Conservation (phyloP, 2,797 vertebrate genomes). For the Atherinosoma microstoma region DNA sequence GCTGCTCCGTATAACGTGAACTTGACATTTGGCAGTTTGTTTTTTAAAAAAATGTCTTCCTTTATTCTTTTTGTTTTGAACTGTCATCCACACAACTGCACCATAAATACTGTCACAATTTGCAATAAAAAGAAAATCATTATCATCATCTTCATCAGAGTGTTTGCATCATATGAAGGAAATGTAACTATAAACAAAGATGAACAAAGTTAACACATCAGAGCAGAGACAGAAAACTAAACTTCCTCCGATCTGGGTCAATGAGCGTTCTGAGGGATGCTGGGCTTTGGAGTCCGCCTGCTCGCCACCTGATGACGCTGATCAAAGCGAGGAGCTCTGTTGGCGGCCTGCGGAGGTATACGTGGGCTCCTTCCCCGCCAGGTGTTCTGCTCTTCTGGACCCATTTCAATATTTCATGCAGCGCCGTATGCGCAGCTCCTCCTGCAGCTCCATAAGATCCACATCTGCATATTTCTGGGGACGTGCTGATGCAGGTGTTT, state of each 20-base stretch:
- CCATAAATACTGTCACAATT: too few relatives aligned
- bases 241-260: constrained; percentile 59
- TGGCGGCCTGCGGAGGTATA: constrained; percentile 28
- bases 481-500: constrained; percentile 48
- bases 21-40: too few relatives aligned
- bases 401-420: constrained; percentile 72
- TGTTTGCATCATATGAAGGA: too few relatives aligned
- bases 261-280: constrained; percentile 31
- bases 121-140: too few relatives aligned
- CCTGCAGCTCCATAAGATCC: constrained; percentile 32
- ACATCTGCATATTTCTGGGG: constrained; percentile 61
- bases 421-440: constrained; percentile 57
- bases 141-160: too few relatives aligned
- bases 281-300: constrained; percentile 51
- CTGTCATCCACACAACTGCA: too few relatives aligned
- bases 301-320: constrained; percentile 29
- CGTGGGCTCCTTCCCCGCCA: constrained; percentile 48
- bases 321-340: constrained; percentile 60
- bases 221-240: too few relatives aligned
- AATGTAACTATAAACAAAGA: too few relatives aligned
- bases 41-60: too few relatives aligned
- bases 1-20: too few relatives aligned
- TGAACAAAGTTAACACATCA: too few relatives aligned
- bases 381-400: constrained; percentile 70
- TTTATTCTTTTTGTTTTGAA: too few relatives aligned